These are phyloP conservation scores for Argyresthia goedartella DNA, from an alignment of 2,888 invertebrate genomes.

Conservation along the genomic window DNA sequence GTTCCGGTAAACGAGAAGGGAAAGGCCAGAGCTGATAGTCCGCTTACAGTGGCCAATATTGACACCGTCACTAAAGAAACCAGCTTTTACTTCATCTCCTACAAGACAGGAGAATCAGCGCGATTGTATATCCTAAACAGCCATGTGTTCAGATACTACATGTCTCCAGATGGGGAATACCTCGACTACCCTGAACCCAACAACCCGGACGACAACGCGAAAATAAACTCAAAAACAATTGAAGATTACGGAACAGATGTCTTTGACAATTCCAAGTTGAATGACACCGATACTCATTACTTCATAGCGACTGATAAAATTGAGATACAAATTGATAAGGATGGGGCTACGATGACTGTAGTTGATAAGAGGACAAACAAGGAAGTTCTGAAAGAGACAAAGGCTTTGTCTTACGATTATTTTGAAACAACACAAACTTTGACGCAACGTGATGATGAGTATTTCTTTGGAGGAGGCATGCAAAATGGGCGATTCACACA, in stretches of 20 bases:
- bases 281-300: slow-evolving; percentile 24
- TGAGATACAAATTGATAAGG: slow-evolving; percentile 39
- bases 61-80: slow-evolving; percentile 28
- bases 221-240: slow-evolving; percentile 37
- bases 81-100: slow-evolving; percentile 32
- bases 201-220: slow-evolving; percentile 37
- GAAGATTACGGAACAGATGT: slow-evolving; percentile 35
- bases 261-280: slow-evolving; percentile 33
- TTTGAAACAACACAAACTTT: slow-evolving; percentile 32
- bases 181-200: slow-evolving; percentile 44
- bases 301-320: slow-evolving; percentile 38
- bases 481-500: slow-evolving; percentile 58
- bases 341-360: slow-evolving; percentile 35
- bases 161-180: slow-evolving; percentile 45
- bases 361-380: slow-evolving; percentile 36
- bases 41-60: too few species aligned
- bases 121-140: slow-evolving; percentile 42
- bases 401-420: slow-evolving; percentile 32
- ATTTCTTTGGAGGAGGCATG: slow-evolving; percentile 60
- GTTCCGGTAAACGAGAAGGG: too few species aligned
- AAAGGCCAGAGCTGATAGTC: too few species aligned
- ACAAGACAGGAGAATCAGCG: slow-evolving; percentile 36
- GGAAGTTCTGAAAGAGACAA: slow-evolving; percentile 36
- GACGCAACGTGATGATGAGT: slow-evolving; percentile 34
- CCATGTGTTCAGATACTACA: slow-evolving; percentile 51